Base-by-base conservation (phyloP, 2,888 invertebrate genomes). In the Diaperis boleti region DNA sequence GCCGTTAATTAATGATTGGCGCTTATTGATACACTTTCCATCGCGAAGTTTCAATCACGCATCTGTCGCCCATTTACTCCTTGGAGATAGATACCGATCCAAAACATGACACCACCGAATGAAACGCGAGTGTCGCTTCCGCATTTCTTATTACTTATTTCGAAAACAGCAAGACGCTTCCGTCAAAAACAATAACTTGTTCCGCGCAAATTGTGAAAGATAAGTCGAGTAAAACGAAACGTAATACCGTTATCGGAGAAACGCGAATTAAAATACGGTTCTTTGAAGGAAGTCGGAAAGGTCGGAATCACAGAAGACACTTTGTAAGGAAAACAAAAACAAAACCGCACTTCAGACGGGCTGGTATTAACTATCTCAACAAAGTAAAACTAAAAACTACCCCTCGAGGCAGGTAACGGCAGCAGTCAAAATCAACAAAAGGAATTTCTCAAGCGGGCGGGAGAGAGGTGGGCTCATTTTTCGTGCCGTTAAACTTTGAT, bases 381-480 rank as follows among this genome's bases (percentile, higher is more conserved):
- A 66, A 62, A 68, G 63, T 56, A 49, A 52, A 62, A 66, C 55
- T 63, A 42, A 66, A 56, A 63, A 64, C 47, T 62, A 59, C 62
- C 61, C 60, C 59, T 45, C 47, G 50, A 62, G 61, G 54, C 64
- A 61, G 60, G 62, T 65, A 65, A 35, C 35, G 42, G 64, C 33
- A 60, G 57, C 47, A 61, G 60, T 65, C 55, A 69, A 67, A 69
- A 69, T 64, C 62, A 67, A 69, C 60, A 62, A 62, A 63, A 55
- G 60, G 59, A 60, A 59, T 49, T 57, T 54, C 44, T 45, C 55
- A 44, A 57, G 44, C 50, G 45, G 17, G 7, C 35, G 37, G 10
- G 3, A 13, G 8, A 7, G 55, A 57, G 45, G 57, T 57, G 37
- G 15, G 42, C 31, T 42, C 42, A 41, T 26, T 5, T 14, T 29